Conservation (phyloP, 2,113 vertebrate genomes). For the Pheucticus melanocephalus region DNA sequence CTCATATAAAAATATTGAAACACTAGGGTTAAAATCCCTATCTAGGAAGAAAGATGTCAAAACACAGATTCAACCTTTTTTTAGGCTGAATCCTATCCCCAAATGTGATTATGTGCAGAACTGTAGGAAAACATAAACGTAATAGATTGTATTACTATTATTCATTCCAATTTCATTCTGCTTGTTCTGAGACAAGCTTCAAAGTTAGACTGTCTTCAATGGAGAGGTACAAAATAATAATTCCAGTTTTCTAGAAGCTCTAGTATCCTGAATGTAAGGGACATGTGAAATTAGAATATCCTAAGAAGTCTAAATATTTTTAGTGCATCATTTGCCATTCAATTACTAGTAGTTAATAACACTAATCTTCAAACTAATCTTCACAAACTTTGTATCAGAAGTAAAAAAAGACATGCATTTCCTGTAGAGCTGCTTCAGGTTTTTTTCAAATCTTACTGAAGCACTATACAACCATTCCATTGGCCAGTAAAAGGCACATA, state of each 20-base stretch:
- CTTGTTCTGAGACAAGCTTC: neutral
- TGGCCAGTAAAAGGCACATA: neutral
- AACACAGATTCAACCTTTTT: neutral
- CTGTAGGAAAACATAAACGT: neutral
- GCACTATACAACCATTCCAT: neutral
- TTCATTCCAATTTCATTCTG: neutral
- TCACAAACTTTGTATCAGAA: neutral
- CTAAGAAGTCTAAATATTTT: neutral
- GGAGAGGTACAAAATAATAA: neutral
- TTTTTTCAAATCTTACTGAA: neutral
- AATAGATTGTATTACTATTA: neutral
- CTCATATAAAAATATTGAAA: neutral
- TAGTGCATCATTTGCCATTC: neutral
- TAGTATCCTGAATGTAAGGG: neutral
- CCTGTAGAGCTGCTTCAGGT: neutral
- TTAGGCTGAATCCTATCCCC: neutral
- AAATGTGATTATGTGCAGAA: neutral
- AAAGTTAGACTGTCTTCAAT: neutral
- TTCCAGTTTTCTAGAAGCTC: neutral
- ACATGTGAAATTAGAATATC: neutral
- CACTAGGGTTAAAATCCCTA: neutral
- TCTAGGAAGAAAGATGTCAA: neutral
- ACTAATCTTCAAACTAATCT: neutral
- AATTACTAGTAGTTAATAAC: neutral
- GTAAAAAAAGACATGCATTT: neutral